Evolutionary conservation across 2,797 vertebrate genomes (phyloP).

Genomic region (Rhinophrynus dorsalis): DNA sequence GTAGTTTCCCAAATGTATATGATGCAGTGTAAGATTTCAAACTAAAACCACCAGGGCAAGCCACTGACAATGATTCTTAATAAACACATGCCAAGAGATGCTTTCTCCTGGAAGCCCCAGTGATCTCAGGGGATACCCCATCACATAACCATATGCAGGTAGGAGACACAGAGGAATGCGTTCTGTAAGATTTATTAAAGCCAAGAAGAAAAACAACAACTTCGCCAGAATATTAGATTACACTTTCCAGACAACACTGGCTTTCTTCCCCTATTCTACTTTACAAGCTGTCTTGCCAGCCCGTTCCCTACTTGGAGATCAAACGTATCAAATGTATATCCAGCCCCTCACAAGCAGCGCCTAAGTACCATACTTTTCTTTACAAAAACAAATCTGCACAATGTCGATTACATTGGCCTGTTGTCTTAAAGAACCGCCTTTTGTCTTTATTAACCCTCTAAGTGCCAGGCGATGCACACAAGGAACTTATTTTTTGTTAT

Average conservation of each 20-base stretch:
- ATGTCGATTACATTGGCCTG: background rate
- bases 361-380: background rate
- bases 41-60: background rate
- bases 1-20: too few species aligned
- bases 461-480: background rate
- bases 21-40: too few species aligned
- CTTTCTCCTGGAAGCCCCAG: too few species aligned
- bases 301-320: slow-evolving; percentile 17
- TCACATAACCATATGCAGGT: background rate
- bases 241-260: slow-evolving; percentile 33
- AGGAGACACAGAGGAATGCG: slow-evolving; percentile 1
- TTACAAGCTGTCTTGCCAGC: slow-evolving; percentile 22
- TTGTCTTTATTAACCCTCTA: too few species aligned
- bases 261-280: slow-evolving; percentile 28
- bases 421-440: background rate
- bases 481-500: background rate
- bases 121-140: background rate
- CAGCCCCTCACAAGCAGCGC: slow-evolving; percentile 1
- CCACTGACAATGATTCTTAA: background rate
- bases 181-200: slow-evolving; percentile 36
- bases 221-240: slow-evolving; percentile 41
- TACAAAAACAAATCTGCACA: slow-evolving; percentile 39
- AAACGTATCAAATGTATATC: slow-evolving; percentile 27
- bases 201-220: slow-evolving; percentile 20
- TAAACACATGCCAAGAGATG: background rate